Evolutionary conservation across 2,797 vertebrate species (phyloP), one percentile per base, ranked within the genome.

Genomic region (Manis pentadactyla): DNA sequence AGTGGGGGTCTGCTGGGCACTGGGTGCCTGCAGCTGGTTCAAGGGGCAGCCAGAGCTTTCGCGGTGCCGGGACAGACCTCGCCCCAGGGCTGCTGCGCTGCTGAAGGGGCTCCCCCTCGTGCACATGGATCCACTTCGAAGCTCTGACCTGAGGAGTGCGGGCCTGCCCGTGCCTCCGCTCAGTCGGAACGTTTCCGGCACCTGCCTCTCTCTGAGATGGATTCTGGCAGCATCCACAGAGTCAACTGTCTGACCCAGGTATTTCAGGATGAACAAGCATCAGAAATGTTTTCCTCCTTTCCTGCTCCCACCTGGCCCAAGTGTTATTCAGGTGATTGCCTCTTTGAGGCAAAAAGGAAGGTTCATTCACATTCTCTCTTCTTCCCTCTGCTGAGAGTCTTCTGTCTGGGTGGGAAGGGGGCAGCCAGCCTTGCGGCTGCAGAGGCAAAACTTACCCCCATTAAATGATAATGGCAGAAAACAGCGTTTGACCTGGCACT

Each of bases 201-300:
- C 59, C 27, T 68, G 39, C 77, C n/a, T 55, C 64, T 87, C 15
- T 69, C 59, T 3, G 3, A 83, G 51, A 93, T 84, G 53, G 82
- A 95, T 95, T 90, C 90, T 15, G 25, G 59, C n/a, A 23, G 90
- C 92, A 59, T 95, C 42, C 91, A 71, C 34, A 31, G 42, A 94
- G 39, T 68, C 90, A 84, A 14, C 34, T 9, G 4, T 66, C 55
- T 97, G 94, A 95, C 95, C 94, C 71, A 73, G n/a, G 68, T 73
- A 71, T 93, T 97, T 95, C 94, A 95, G 95, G 81, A 95, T 85
- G 87, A 97, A 81, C 0, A 4, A 93, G 46, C 94, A 90, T 87
- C 90, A 92, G 71, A 96, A 95, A 96, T 81, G 69, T 95, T 97
- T 95, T 87, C 63, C 13, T 92, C 87, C 37, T 21, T 75, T 29